Evolutionary conservation across 2,888 invertebrate species (phyloP).

Genomic region (Drosophila antonietae): DNA sequence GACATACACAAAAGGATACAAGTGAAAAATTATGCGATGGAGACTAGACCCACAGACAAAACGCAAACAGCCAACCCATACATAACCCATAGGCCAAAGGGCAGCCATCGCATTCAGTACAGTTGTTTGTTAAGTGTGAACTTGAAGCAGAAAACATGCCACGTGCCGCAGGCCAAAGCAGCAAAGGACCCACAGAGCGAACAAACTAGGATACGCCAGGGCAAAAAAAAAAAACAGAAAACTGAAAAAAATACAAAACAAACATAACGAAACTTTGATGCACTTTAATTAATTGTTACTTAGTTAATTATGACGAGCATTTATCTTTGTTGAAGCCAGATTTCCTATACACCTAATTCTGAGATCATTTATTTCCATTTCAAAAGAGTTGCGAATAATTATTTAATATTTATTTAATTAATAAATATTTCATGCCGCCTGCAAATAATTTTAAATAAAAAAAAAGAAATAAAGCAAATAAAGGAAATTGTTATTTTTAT

Average conservation of each 20-base stretch:
- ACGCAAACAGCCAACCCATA: conserved; percentile 35
- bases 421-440: too few relatives aligned
- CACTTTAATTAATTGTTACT: conserved; percentile 18
- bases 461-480: too few relatives aligned
- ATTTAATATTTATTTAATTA: too few relatives aligned
- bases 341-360: too few relatives aligned
- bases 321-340: background rate
- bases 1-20: conserved; percentile 62
- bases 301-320: background rate
- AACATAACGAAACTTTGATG: conserved; percentile 24
- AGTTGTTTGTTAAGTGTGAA: conserved; percentile 66
- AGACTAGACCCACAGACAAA: conserved; percentile 49
- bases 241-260: background rate
- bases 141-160: conserved; percentile 54
- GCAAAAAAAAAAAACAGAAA: background rate
- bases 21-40: conserved; percentile 78
- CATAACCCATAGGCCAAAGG: conserved; percentile 45
- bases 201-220: conserved; percentile 13
- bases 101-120: conserved; percentile 46
- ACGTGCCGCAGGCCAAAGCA: conserved; percentile 52
- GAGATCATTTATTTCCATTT: too few relatives aligned
- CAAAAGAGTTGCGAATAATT: too few relatives aligned
- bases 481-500: too few relatives aligned
- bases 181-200: conserved; percentile 15
- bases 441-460: too few relatives aligned